Base-by-base conservation (phyloP, 1,140 invertebrate genomes). In the Apis laboriosa region DNA sequence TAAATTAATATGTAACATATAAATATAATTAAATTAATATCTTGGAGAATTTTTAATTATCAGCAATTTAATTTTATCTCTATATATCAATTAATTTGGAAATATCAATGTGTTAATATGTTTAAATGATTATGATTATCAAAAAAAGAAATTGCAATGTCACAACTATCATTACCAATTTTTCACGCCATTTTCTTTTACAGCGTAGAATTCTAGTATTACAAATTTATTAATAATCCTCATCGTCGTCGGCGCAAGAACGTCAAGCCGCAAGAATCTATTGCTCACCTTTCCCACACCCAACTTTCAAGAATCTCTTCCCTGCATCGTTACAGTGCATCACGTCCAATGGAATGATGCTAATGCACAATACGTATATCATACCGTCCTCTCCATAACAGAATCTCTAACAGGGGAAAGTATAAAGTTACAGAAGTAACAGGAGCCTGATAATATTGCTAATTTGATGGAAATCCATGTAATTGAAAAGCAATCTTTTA, bases 221-320 rank as follows among this genome's bases (percentile, higher is more conserved):
- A 34, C 28, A 9, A 66, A 34, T 13, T n/a, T 7, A 43, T 9
- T 5, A 4, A 11, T 43, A 66, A 15, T 0, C 24, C 7, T 24
- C 21, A 63, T 15, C 15, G 8, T 68, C 9, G 21, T 43, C 19
- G 19, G 8, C 21, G 7, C 43, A 1, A 24, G 24, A 24, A 49
- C 21, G 19, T 13, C 5, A 24, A 21, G 43, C 8, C 9, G 53
- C 19, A 34, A 56, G 24, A 21, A 56, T 58, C 12, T 24, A 43
- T 43, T 34, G 7, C 53, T 72, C 71, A 56, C 53, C 53, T 72
- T 70, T 72, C 53, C 71, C 49, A 68, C 61, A 61, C 15, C 61
- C 34, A 17, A 61, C 56, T 43, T 74, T 61, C 15, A 12, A 55
- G 51, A 19, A 28, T 13, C 12, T 49, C 72, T 60, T 43, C 11